Conservation (phyloP, 2,888 invertebrate species). For the Folsomia candida region DNA sequence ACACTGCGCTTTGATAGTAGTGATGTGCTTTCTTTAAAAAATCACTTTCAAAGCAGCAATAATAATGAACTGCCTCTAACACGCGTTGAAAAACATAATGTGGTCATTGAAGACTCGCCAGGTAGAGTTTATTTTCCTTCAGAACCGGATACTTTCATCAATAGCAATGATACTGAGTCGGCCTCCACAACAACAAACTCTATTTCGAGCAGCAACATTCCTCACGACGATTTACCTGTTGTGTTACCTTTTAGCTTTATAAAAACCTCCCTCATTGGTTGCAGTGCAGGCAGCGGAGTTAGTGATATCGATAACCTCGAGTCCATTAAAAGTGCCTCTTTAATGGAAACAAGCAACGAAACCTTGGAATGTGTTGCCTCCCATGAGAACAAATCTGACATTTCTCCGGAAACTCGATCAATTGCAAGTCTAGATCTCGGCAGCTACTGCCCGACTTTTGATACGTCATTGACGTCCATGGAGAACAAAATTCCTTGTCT, state of each 20-base stretch:
- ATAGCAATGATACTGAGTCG: background rate
- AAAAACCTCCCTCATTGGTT: conserved; percentile 16
- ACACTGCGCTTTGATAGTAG: background rate
- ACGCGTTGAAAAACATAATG: background rate
- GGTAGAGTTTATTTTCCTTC: background rate
- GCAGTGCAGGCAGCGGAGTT: background rate
- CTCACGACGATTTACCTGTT: background rate
- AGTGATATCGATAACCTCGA: background rate
- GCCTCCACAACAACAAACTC: too few species aligned
- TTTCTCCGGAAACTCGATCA: conserved; percentile 49
- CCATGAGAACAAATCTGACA: conserved; percentile 18
- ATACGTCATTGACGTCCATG: too few species aligned
- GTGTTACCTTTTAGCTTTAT: background rate
- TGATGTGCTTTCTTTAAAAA: background rate
- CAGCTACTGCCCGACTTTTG: conserved; percentile 26
- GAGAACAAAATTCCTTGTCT: background rate
- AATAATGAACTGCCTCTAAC: background rate
- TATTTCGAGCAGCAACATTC: background rate
- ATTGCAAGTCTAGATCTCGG: conserved; percentile 48
- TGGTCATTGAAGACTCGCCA: background rate
- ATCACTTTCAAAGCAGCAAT: background rate
- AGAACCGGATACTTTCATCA: background rate
- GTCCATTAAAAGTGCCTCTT: conserved; percentile 10
- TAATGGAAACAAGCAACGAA: conserved; percentile 3
- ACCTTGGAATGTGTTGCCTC: background rate